Conservation (phyloP, 2,888 invertebrate species). For the Orthosia gothica region DNA sequence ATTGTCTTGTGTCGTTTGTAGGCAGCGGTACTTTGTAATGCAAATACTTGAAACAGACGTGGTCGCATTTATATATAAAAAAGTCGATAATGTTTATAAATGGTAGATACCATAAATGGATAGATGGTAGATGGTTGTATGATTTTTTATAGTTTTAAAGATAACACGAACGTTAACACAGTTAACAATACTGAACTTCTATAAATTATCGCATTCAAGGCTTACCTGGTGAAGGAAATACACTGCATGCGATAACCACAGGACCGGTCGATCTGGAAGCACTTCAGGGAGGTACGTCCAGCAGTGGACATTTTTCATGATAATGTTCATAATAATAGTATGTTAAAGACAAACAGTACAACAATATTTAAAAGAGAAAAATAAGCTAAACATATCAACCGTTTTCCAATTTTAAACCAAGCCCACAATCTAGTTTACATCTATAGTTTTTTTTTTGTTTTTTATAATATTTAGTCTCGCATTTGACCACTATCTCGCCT, state of each 20-base stretch:
- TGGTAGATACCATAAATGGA: background rate
- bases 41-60: conserved; percentile 19
- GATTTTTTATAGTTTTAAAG: background rate
- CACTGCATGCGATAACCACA: no score
- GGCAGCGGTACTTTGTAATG: conserved; percentile 33
- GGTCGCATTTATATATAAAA: background rate
- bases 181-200: background rate
- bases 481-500: no score
- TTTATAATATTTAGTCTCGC: no score
- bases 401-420: background rate
- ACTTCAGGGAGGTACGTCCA: no score
- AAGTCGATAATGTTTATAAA: background rate
- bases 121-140: no score
- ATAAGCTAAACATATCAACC: background rate
- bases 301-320: no score
- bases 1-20: conserved; percentile 24
- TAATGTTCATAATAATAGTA: no score
- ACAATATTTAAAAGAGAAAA: background rate
- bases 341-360: no score
- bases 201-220: background rate
- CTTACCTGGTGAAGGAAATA: no score
- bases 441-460: no score
- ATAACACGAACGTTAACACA: background rate
- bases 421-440: background rate
- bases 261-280: no score